Conservation (phyloP, 1,140 invertebrate species). For the Sycophila sp. region DNA sequence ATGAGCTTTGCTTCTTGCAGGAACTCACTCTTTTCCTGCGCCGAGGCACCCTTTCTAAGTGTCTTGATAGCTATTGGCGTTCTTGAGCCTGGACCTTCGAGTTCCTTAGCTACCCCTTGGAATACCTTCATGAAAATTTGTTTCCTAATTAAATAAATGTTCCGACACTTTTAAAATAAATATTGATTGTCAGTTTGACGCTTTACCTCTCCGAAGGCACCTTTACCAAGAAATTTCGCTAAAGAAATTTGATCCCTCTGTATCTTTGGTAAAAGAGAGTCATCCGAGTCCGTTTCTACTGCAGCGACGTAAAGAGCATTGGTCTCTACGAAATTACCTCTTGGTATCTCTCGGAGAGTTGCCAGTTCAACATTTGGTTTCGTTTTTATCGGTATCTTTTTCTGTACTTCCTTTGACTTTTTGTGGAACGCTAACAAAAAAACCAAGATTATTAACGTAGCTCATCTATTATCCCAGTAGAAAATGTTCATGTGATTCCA, state of each 20-base stretch:
- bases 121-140: slow-evolving; percentile 69
- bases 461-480: too few relatives aligned
- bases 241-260: slow-evolving; percentile 82
- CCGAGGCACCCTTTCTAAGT: slow-evolving; percentile 89
- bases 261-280: slow-evolving; percentile 81
- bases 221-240: slow-evolving; percentile 90
- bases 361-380: slow-evolving; percentile 87
- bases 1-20: slow-evolving; percentile 96
- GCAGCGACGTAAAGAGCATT: slow-evolving; percentile 81
- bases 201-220: slow-evolving; percentile 91
- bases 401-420: slow-evolving; percentile 70
- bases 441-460: too few relatives aligned
- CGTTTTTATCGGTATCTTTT: slow-evolving; percentile 66
- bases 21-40: slow-evolving; percentile 92
- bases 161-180: not conserved
- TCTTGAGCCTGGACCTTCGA: slow-evolving; percentile 65
- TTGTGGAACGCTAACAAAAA: slow-evolving; percentile 59
- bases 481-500: too few relatives aligned
- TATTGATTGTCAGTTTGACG: not conserved
- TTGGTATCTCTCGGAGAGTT: slow-evolving; percentile 84
- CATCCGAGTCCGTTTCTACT: slow-evolving; percentile 73
- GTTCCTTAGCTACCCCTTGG: slow-evolving; percentile 82
- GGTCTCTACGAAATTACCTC: slow-evolving; percentile 79
- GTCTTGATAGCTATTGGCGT: slow-evolving; percentile 74
- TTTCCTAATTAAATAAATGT: not conserved